Base-by-base conservation (phyloP, 2,888 invertebrate genomes). In the Sarcophaga rosellei region DNA sequence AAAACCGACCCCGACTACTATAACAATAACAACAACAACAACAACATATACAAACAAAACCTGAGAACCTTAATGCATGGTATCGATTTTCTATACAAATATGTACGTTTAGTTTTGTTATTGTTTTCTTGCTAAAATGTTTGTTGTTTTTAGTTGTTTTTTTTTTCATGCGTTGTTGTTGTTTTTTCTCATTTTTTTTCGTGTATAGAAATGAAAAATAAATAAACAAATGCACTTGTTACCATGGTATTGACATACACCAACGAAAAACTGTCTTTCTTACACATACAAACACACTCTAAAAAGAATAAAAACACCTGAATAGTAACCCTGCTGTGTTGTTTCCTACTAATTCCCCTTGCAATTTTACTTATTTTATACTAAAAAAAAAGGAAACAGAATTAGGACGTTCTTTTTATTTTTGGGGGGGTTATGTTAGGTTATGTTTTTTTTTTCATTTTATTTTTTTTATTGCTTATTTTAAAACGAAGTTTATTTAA, bases 31-130 rank as follows among this genome's bases (percentile, higher is more conserved):
- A n/a, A n/a, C 45, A 72, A 61, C 23, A 70, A 45, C 10, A 44
- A 63, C 20, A 72, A 66, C 63, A 57, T 65, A n/a, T 61, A 66
- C 12, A 80, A 20, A 11, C 68, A 63, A 21, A 59, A 72, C 21
- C 21, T 72, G 53, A 74, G n/a, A 73, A 65, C 79, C 72, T 72
- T 75, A 35, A 76, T 77, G 66, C 57, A 17, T 59, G 25, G 35
- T 79, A 85, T 85, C 85, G 85, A 85, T 85, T 85, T 85, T 82
- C 74, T 81, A 70, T 21, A 70, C 63, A 76, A 83, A 53, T 17
- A 53, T 4, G 5, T 53, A 53, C 12, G 5, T 53, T 53, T 53
- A 3, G 12, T 53, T 53, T 53, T 53, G 17, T 53, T 53, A 17
- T 65, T 65, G 21, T 17, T 25, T 47, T 47, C 47, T 53, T 17